These are phyloP conservation scores for Apotomis betuletana DNA, from an alignment of 2,888 invertebrate genomes.

Conservation along the genomic window DNA sequence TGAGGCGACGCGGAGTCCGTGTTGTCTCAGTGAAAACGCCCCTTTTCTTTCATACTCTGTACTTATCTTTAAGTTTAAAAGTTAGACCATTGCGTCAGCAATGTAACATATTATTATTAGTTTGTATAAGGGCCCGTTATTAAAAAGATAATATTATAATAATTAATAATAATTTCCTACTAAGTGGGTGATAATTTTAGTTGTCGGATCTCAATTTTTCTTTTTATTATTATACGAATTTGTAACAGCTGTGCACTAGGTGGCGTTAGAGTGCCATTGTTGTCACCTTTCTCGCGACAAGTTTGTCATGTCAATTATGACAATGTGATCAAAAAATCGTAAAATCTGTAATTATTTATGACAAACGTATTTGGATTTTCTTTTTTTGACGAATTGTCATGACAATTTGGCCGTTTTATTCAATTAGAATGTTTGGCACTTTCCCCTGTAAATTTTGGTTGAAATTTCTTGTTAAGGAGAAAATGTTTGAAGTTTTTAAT, in stretches of 20 bases:
- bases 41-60: no score
- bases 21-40: no score
- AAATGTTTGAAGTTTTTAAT: constrained; percentile 39
- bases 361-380: constrained; percentile 17
- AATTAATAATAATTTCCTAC: constrained; percentile 30
- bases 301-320: neutral
- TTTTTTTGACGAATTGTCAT: neutral
- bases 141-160: constrained; percentile 32
- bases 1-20: no score
- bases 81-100: neutral
- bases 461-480: constrained; percentile 38
- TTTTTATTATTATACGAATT: constrained; percentile 28
- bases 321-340: neutral
- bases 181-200: constrained; percentile 39
- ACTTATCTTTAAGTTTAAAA: no score
- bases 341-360: neutral
- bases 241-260: constrained; percentile 10
- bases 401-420: constrained; percentile 19
- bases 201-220: constrained; percentile 36
- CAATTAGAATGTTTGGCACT: constrained; percentile 23
- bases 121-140: constrained; percentile 21
- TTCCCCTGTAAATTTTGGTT: constrained; percentile 37
- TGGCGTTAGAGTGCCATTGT: constrained; percentile 1
- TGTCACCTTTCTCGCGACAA: no score
- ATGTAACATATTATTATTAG: constrained; percentile 21